Conservation (phyloP, 2,113 vertebrate genomes). For the Bubo scandiacus region DNA sequence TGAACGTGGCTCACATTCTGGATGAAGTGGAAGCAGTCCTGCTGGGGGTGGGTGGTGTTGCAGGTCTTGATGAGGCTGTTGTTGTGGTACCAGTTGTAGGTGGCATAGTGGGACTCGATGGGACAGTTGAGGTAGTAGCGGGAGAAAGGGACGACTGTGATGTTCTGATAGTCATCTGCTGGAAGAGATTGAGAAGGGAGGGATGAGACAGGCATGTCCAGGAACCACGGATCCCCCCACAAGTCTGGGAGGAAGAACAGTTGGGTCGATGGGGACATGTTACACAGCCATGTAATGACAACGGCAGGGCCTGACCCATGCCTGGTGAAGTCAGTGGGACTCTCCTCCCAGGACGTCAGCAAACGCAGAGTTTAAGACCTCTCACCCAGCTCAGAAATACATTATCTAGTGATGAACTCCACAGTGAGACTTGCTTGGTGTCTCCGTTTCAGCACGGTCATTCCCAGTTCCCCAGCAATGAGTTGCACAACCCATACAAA, state of each 20-base stretch:
- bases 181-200: not conserved
- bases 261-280: fast-evolving
- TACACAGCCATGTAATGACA: not conserved
- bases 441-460: no score
- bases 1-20: conserved; percentile 61
- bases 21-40: conserved; percentile 74
- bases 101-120: conserved; percentile 74
- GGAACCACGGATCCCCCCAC: not conserved
- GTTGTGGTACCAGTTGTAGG: conserved; percentile 74
- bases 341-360: not conserved
- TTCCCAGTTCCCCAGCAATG: not conserved
- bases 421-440: not conserved
- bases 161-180: conserved; percentile 10
- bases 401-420: fast-evolving
- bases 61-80: conserved; percentile 66
- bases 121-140: conserved; percentile 78
- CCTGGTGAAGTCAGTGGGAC: not conserved
- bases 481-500: not conserved
- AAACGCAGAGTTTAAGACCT: not conserved
- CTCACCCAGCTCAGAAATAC: not conserved
- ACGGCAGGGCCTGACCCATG: fast-evolving
- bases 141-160: conserved; percentile 60
- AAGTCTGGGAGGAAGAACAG: not conserved
- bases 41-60: conserved; percentile 60
- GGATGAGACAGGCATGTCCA: not conserved